phyloP scores from a whole-genome alignment of 2,888 invertebrate genomes.

The Drosophila prostipennis region DNA sequence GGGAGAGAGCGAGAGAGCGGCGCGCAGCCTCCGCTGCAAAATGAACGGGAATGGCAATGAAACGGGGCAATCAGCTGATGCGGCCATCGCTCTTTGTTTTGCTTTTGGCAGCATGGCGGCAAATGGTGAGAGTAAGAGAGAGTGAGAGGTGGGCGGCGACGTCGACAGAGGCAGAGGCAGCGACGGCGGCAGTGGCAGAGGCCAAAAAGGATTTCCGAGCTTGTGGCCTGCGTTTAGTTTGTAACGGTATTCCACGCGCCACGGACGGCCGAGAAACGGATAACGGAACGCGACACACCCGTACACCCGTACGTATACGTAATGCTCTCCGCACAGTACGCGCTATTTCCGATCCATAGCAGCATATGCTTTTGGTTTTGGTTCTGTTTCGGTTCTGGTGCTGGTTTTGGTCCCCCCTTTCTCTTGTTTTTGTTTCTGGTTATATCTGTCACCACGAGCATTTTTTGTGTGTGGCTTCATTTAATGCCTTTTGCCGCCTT shows the following conservation, averaged over 20 bases:
- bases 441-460: constrained; percentile 37
- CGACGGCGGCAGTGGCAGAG: constrained; percentile 5
- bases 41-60: constrained; percentile 38
- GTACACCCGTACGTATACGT: constrained; percentile 41
- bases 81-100: constrained; percentile 48
- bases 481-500: constrained; percentile 53
- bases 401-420: constrained; percentile 1
- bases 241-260: constrained; percentile 67
- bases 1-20: constrained; percentile 23
- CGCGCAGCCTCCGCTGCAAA: constrained; percentile 47
- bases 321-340: constrained; percentile 46
- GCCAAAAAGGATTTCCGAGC: constrained; percentile 66
- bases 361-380: constrained; percentile 30
- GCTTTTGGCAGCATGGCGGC: constrained; percentile 37
- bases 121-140: constrained; percentile 20
- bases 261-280: constrained; percentile 33
- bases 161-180: constrained; percentile 15
- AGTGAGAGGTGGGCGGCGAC: constrained; percentile 19
- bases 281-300: constrained; percentile 20
- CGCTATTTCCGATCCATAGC: constrained; percentile 58
- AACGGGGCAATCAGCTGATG: constrained; percentile 46
- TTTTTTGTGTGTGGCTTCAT: constrained; percentile 58
- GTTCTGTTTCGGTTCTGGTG: constrained; percentile 10
- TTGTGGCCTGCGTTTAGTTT: constrained; percentile 56
- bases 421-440: constrained; percentile 10